Evolutionary conservation across 2,113 vertebrate genomes (phyloP).

Genomic region (Phoxinus phoxinus): DNA sequence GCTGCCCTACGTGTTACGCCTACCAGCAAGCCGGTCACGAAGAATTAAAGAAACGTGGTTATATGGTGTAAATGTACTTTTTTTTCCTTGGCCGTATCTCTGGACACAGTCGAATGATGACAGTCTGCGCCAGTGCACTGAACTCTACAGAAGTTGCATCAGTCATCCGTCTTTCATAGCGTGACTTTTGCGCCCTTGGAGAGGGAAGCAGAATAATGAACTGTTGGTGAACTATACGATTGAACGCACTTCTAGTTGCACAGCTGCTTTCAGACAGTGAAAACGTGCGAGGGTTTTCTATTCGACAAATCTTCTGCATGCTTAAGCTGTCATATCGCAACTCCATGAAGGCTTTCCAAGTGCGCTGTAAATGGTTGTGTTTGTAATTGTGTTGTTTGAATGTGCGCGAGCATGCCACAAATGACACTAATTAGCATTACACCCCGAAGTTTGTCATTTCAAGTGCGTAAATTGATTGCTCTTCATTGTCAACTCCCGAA

Average conservation of each 20-base stretch:
- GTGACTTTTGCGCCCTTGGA: background rate
- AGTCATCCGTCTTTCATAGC: background rate
- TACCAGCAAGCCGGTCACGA: background rate
- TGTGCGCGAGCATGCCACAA: slow-evolving; percentile 1
- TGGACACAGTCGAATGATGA: background rate
- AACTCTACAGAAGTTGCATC: background rate
- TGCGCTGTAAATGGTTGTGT: background rate
- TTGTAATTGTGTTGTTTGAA: background rate
- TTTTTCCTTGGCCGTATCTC: background rate
- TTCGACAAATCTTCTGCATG: slow-evolving; percentile 1
- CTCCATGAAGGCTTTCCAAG: slow-evolving; percentile 15
- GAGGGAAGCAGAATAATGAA: background rate
- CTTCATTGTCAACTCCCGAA: background rate
- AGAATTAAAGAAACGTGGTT: background rate
- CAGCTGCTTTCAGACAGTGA: background rate
- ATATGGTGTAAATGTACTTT: slow-evolving; percentile 39
- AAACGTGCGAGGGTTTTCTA: background rate
- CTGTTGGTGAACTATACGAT: background rate
- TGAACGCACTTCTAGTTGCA: background rate
- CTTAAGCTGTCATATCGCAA: background rate
- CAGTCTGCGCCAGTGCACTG: slow-evolving; percentile 6
- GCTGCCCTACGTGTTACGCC: background rate
- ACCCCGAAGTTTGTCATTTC: slow-evolving; percentile 15
- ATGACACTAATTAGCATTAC: slow-evolving; percentile 11
- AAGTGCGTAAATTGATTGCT: slow-evolving; percentile 12